These are phyloP conservation scores for Chaetura pelagica DNA, from an alignment of 2,113 vertebrate genomes.

Conservation along the genomic window DNA sequence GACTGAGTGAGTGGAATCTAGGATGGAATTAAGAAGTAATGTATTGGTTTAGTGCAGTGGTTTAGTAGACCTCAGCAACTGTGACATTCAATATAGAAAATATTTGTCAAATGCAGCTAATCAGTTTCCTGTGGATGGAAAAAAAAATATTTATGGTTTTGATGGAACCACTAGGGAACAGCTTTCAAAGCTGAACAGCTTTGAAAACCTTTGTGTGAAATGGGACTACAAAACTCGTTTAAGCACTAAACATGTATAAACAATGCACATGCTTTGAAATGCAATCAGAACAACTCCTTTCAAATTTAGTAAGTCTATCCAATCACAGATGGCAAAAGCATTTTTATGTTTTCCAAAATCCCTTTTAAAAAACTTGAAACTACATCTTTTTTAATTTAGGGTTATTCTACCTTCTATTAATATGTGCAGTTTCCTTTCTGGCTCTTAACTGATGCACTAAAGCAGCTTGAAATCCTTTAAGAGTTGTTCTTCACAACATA, in stretches of 20 bases:
- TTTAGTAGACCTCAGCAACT: not conserved
- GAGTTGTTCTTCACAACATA: not conserved
- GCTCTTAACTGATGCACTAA: not conserved
- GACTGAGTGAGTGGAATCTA: not conserved
- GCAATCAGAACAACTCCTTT: not conserved
- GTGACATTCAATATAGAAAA: conserved; percentile 8
- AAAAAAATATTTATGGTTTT: not conserved
- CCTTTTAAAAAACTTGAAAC: not conserved
- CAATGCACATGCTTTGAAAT: not conserved
- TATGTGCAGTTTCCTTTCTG: not conserved
- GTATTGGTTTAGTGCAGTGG: not conserved
- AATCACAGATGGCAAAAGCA: not conserved
- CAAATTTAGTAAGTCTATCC: not conserved
- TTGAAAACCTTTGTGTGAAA: not conserved
- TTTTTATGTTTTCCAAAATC: not conserved
- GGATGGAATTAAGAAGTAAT: not conserved
- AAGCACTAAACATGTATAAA: not conserved
- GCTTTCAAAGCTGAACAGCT: not conserved
- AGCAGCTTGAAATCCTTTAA: not conserved
- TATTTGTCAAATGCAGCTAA: not conserved
- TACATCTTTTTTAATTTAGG: not conserved
- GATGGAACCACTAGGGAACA: not conserved
- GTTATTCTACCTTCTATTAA: not conserved
- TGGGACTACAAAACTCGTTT: not conserved
- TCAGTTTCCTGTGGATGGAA: not conserved